phyloP scores from a whole-genome alignment of 2,113 vertebrate genomes.

The Leiothrix lutea region DNA sequence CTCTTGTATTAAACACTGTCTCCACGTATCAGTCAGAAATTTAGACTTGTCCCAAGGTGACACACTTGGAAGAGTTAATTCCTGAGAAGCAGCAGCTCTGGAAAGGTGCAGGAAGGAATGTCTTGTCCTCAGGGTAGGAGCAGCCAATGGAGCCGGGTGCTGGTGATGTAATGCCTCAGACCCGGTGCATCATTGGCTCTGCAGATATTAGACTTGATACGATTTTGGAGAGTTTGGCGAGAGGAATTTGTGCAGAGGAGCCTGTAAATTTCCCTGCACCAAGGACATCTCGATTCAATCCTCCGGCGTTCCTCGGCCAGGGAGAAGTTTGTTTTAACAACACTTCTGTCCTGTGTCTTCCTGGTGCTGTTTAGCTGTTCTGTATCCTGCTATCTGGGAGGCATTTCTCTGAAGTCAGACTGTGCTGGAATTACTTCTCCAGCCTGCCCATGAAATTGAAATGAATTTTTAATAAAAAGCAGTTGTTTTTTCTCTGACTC shows the following conservation, averaged over 20 bases:
- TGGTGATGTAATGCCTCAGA: conserved; percentile 59
- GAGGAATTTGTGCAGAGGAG: conserved; percentile 23
- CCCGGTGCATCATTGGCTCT: conserved; percentile 26
- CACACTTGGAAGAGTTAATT: conserved; percentile 44
- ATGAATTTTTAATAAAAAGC: conserved; percentile 66
- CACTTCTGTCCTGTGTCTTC: background rate
- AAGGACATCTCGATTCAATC: background rate
- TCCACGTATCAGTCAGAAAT: background rate
- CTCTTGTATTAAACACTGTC: background rate
- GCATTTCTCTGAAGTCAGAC: conserved; percentile 36
- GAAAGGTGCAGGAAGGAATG: conserved; percentile 37
- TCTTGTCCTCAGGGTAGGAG: conserved; percentile 16
- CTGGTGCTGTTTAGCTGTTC: background rate
- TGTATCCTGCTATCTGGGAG: background rate
- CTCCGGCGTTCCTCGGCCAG: background rate
- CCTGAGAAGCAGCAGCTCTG: conserved; percentile 45
- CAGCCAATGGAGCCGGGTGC: conserved; percentile 51
- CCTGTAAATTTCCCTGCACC: conserved; percentile 39
- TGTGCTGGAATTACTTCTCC: conserved; percentile 36
- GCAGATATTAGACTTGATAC: background rate
- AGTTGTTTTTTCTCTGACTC: conserved; percentile 57
- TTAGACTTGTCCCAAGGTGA: background rate
- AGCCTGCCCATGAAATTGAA: conserved; percentile 50
- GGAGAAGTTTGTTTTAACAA: background rate
- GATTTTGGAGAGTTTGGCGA: conserved; percentile 42